A percentile compares a stretch with the other conserved stretches of the same genome.
Evolutionary conservation across 1,140 invertebrate genomes (phyloP).

Genomic region (Zaprionus africanus): DNA sequence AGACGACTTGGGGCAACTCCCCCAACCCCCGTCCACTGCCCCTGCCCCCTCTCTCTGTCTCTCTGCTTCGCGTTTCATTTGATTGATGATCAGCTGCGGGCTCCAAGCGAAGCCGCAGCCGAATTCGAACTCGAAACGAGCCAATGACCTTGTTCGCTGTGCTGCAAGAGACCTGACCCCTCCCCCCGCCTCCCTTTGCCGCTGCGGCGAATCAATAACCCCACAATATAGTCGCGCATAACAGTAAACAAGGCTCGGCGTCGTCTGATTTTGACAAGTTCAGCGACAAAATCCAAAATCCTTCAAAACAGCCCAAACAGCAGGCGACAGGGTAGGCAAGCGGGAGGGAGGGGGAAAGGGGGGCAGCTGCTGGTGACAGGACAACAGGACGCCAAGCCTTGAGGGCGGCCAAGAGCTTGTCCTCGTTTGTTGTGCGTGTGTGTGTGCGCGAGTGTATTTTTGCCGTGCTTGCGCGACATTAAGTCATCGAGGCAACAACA

Average conservation of each 20-base stretch:
- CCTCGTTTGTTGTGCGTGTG: conserved; percentile 27
- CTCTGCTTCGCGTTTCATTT: conserved; percentile 39
- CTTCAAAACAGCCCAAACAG: conserved; percentile 75
- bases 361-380: conserved; percentile 61
- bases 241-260: conserved; percentile 30
- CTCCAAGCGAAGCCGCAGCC: conserved; percentile 6
- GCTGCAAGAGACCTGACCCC: conserved; percentile 42
- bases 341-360: neutral
- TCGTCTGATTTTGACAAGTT: conserved; percentile 83
- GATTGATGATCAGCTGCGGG: conserved; percentile 75
- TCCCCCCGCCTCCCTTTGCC: neutral
- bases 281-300: conserved; percentile 83
- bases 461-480: conserved; percentile 77
- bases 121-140: conserved; percentile 36
- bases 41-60: neutral
- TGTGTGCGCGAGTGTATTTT: conserved; percentile 49
- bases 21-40: neutral
- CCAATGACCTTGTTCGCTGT: conserved; percentile 68
- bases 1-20: conserved; percentile 38
- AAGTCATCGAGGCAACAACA: conserved; percentile 64
- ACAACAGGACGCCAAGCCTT: conserved; percentile 25
- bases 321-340: neutral
- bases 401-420: conserved; percentile 17
- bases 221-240: conserved; percentile 13
- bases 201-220: conserved; percentile 53